Evolutionary conservation across 1,140 invertebrate species (phyloP), one percentile per base, ranked within the genome.

Genomic region (Ruditapes philippinarum): DNA sequence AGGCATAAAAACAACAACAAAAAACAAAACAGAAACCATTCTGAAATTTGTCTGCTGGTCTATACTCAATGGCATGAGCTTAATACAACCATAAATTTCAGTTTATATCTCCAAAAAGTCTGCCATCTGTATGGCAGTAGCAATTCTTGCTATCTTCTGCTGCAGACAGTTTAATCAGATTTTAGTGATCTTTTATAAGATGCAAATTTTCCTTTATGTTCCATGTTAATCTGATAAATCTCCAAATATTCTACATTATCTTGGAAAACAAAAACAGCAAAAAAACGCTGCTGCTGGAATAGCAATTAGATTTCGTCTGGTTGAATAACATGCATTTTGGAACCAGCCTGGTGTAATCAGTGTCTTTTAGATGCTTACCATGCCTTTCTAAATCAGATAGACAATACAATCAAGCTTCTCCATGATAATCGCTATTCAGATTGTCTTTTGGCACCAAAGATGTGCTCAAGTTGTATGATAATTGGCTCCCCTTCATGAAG

Each of bases 121-220:
- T 57, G 51, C 17, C n/a, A 57, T 57, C 51, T 57, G n/a, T 57
- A 5, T 22, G 19, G 4, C 19, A 11, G 51, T 22, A 57, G 51
- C 51, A 57, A 22, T 22, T 22, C 7, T 57, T n/a, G n/a, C 25
- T 31, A 65, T 65, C 5, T 31, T 11, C 12, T 12, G 33, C 28
- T 36, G 33, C 62, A 76, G 73, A 76, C 73, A 76, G 42, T 76
- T 49, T 49, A 51, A 76, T 49, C 73, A 31, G 73, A n/a, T 31
- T 76, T 25, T 51, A 51, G 11, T 36, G 42, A 76, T 49, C 42
- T 25, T 45, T 49, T 49, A 76, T 65, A 51, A 76, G 73, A 76
- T 76, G 73, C 42, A 76, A 76, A 76, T 76, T 76, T 76, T 45
- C 73, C 25, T 76, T 76, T 76, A 76, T 51, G n/a, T 51, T 76